Evolutionary conservation across 2,888 invertebrate genomes (phyloP), one percentile per base, ranked within the genome.

Genomic region (Coelogynopora nodosa): DNA sequence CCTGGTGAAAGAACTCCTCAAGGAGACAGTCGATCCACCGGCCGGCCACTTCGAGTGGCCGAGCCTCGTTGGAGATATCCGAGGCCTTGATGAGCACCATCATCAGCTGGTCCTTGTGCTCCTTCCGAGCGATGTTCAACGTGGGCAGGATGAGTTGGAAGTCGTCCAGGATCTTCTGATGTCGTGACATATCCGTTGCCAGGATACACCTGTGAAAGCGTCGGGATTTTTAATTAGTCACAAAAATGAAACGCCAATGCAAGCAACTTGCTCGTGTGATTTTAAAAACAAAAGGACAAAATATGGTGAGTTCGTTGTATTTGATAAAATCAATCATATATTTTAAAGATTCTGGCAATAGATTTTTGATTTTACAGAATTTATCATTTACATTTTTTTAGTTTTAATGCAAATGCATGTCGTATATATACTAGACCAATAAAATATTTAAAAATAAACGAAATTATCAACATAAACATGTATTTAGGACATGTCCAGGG

Each of bases 1-100:
- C 92, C 91, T 92, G 92, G 87, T 92, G 92, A 88, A 92, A 92
- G 87, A 92, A 92, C 87, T 92, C 92, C 88, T 92, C 91, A 80
- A 92, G 89, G 1, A 92, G 89, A 87, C 92, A 92, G 87, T 92
- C 92, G 0, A 92, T 91, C 92, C 92, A 92, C 0, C 92, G 92
- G 49, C 92, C 92, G 0, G 92, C 91, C 0, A 92, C 91, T 84
- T 91, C 91, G 90, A 91, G 90, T 0, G 92, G 92, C 49, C 92
- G 89, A 0, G 91, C 91, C 88, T 92, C 92, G 87, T 92, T 92
- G 2, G 92, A 92, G 13, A 92, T 92, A 89, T 92, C 92, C 89
- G 92, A 92, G 86, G 91, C 91, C 88, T 92, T 92, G 87, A 92
- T 92, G 82, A 92, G 89, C 27, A 92, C 91, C 91, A 92, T 92